Conservation (phyloP, 2,113 vertebrate species). For the Leuciscus idus region DNA sequence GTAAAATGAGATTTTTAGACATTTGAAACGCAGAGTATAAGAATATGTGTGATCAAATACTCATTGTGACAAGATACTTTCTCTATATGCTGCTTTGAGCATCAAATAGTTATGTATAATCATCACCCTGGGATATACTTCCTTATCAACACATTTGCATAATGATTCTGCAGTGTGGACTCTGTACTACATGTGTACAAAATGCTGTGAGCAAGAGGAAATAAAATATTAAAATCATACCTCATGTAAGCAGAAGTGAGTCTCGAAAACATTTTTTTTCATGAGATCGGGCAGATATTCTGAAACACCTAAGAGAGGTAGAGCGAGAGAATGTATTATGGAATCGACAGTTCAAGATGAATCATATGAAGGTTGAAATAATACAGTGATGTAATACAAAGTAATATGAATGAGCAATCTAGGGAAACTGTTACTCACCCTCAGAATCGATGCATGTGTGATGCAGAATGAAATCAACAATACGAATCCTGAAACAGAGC, state of each 20-base stretch:
- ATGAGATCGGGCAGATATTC: constrained; percentile 78
- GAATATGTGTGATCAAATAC: not conserved
- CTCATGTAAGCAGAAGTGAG: constrained; percentile 87
- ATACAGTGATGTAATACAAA: not conserved
- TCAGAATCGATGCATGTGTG: constrained; percentile 67
- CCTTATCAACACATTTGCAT: not conserved
- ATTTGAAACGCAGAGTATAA: too few relatives aligned
- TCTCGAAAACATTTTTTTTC: constrained; percentile 81
- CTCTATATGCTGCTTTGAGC: not conserved
- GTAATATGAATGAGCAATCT: not conserved
- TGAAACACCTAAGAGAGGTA: constrained; percentile 58
- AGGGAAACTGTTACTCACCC: constrained; percentile 62
- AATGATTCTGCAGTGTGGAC: not conserved
- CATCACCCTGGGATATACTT: not conserved
- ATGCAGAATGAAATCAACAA: constrained; percentile 84
- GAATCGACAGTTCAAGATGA: not conserved
- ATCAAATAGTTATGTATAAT: not conserved
- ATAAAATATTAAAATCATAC: constrained; percentile 66
- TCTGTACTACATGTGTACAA: not conserved
- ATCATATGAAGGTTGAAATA: not conserved
- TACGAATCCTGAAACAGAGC: constrained; percentile 82
- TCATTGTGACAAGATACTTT: not conserved
- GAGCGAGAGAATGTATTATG: not conserved
- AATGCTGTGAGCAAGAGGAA: constrained; percentile 3
- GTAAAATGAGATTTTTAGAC: too few relatives aligned